These are phyloP conservation scores for Gryon sp. DNA, from an alignment of 1,140 invertebrate species.

Conservation along the genomic window DNA sequence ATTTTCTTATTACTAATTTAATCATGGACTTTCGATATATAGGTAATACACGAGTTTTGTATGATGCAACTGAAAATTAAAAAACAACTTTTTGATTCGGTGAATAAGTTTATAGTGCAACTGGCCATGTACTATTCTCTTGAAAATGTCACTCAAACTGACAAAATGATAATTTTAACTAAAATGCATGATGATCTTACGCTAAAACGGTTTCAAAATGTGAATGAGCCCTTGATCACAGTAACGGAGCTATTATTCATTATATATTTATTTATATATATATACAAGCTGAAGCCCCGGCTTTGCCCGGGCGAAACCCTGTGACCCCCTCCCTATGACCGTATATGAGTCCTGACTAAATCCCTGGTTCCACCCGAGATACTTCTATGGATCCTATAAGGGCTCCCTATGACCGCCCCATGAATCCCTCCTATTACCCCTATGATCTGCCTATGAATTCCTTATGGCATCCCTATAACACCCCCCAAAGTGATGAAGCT, in stretches of 20 bases:
- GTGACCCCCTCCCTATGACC: no score
- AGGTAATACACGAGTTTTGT: slow-evolving; percentile 1
- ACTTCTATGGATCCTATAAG: no score
- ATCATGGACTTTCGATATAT: not conserved
- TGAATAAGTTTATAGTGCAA: not conserved
- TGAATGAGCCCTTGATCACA: slow-evolving; percentile 5
- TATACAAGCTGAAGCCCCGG: no score
- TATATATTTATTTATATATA: not conserved
- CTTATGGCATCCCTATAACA: no score
- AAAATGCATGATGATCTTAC: slow-evolving; percentile 1
- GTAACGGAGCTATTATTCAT: not conserved
- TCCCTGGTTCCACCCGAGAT: no score
- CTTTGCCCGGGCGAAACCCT: no score
- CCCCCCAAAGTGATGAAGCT: no score
- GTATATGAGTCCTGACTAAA: no score
- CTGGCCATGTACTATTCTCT: not conserved
- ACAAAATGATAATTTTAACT: not conserved
- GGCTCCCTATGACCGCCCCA: no score
- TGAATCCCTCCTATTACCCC: no score
- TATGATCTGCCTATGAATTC: no score
- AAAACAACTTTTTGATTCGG: not conserved
- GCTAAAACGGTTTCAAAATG: not conserved
- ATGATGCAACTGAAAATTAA: not conserved
- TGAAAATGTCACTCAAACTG: not conserved
- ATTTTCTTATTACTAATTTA: not conserved